Base-by-base conservation (phyloP, 2,113 vertebrate species). In the Tetraodon nigroviridis region DNA sequence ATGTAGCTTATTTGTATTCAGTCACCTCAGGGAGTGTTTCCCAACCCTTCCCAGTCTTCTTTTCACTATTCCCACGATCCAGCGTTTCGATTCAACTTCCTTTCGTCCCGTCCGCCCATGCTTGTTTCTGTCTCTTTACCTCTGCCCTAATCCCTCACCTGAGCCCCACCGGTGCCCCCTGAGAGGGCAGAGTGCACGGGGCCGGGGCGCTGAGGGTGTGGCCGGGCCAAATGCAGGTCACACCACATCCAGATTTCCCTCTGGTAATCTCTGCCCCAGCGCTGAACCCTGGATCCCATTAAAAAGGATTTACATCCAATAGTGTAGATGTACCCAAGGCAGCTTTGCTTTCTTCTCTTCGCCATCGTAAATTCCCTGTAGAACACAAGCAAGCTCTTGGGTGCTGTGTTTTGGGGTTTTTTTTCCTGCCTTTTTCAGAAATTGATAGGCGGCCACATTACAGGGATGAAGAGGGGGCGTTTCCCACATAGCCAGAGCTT, bases 271-370 rank as follows among this genome's bases (percentile, higher is more conserved):
- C 72, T 90, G 86, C 82, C 87, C 89, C 54, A 65, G 76, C 75
- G 21, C 68, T 92, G 89, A 91, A 90, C 89, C 81, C 80, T 84
- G 82, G 71, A 92, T 92, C 90, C 87, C 83, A 90, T 92, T 91
- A 91, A 89, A 87, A 80, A 83, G 87, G 88, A 91, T 90, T 91
- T 91, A 80, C 83, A 80, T 86, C 79, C 83, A 87, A 79, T 89
- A 90, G 87, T 90, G 80, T 90, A 88, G 79, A 87, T 90, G 85
- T 84, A 88, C 55, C 45, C 51, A 72, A 80, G 69, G 77, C 76
- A 83, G 86, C 82, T 87, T 87, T 85, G 76, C 73, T 82, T 84
- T 88, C 59, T 75, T 83, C 76, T 76, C 78, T 61, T 61, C 79
- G 58, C 51, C 58, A 45, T 55, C 71, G 55, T 71, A 75, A 74